Evolutionary conservation across 1,140 invertebrate species (phyloP), one percentile per base, ranked within the genome.

Genomic region (Phymastichus coffea): DNA sequence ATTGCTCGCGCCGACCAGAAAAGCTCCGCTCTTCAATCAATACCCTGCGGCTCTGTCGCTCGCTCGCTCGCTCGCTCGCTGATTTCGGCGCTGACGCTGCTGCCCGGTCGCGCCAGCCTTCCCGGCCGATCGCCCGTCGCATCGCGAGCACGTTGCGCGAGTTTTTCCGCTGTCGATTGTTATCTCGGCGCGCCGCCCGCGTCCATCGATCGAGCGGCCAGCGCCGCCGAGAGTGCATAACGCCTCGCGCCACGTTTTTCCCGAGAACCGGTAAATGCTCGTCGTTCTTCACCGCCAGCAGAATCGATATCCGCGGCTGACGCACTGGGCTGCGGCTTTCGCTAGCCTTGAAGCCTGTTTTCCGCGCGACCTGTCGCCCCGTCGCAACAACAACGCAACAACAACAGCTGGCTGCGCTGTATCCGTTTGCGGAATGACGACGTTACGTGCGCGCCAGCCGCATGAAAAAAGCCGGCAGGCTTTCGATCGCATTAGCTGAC

Each of bases 11-110:
- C n/a, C n/a, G n/a, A n/a, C n/a, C n/a, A n/a, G n/a, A n/a, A n/a
- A n/a, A n/a, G n/a, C n/a, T n/a, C n/a, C n/a, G n/a, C n/a, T n/a
- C n/a, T n/a, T n/a, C n/a, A n/a, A n/a, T n/a, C n/a, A n/a, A n/a
- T n/a, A n/a, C n/a, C n/a, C n/a, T n/a, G n/a, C n/a, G n/a, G n/a
- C n/a, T n/a, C n/a, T 77, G 75, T 70, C 68, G 68, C 68, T 41
- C 57, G 49, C 57, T 35, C 47, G n/a, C 48, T 35, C 48, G n/a
- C 48, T 35, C 48, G 3, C 49, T 60, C 41, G n/a, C n/a, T n/a
- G n/a, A n/a, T n/a, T n/a, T n/a, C n/a, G n/a, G n/a, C n/a, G n/a
- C n/a, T n/a, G n/a, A n/a, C 41, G 46, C 38, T 40, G 26, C 30
- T 20, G 9, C n/a, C 15, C 35, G 25, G 53, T 35, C 20, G 1